Conservation (phyloP, 2,797 vertebrate genomes). For the Leptodactylus fallax region DNA sequence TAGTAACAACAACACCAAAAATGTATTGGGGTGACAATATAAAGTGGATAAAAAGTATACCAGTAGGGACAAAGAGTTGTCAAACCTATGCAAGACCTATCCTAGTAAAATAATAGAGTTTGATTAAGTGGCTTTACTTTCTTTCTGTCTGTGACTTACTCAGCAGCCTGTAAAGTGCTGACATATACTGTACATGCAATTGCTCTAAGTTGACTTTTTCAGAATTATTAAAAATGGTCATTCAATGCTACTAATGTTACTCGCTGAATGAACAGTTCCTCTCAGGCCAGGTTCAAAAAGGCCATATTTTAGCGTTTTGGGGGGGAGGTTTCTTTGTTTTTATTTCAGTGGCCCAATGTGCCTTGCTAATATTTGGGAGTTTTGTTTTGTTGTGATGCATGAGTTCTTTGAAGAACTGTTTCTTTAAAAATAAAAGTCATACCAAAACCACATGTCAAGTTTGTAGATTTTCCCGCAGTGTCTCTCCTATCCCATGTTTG, state of each 20-base stretch:
- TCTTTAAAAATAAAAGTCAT: not conserved
- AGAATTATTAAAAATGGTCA: not conserved
- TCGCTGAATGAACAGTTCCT: not conserved
- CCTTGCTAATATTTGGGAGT: not conserved
- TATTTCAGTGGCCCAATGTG: not conserved
- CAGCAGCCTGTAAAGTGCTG: not conserved
- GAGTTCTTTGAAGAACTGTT: not conserved
- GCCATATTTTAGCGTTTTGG: not conserved
- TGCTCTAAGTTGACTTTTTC: not conserved
- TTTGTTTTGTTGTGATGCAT: not conserved
- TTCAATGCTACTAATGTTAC: not conserved
- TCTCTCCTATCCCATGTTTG: not conserved
- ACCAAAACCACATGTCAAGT: not conserved
- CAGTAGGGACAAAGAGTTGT: not conserved
- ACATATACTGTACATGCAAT: not conserved
- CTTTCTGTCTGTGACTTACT: not conserved
- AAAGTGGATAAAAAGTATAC: not conserved
- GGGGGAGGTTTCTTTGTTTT: not conserved
- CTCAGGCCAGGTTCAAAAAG: not conserved
- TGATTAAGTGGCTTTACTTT: not conserved
- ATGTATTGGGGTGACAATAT: not conserved
- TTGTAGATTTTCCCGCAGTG: not conserved
- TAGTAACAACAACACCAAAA: not conserved
- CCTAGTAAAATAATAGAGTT: not conserved
- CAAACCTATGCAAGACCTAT: not conserved